Base-by-base conservation (phyloP, 2,797 vertebrate species). In the Gila robusta region DNA sequence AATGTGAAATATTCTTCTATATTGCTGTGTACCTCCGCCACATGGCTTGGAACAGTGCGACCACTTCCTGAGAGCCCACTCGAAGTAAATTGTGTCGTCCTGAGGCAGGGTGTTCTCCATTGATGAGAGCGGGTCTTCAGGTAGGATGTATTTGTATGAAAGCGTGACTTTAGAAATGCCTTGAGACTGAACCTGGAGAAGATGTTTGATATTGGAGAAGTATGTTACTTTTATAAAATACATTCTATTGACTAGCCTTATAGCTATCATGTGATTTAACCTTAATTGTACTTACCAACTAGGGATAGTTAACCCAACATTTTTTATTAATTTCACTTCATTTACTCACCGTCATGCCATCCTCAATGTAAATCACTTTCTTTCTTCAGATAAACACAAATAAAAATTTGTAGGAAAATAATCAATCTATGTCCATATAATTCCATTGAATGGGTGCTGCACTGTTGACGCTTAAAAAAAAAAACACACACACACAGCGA, bases 1-100 rank as follows among this genome's bases (percentile, higher is more conserved):
- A 37, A 37, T 47, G 21, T 54, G 19, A 21, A 21, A 76, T 8
- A 5, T 78, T 78, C 2, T 17, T 59, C 37, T 62, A 47, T 69
- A 67, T 35, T 81, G 19, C 10, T 28, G 64, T 81, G 79, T 88
- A 99, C 98, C 98, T 98, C 97, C 97, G 71, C 98, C 98, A 2
- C 98, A 99, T 49, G 96, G 96, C 89, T 96, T 98, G 88, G 98
- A 98, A 90, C 98, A 99, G 62, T 96, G 96, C 0, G 98, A 97
- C 98, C 98, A 99, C 88, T 96, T 99, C 94, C 98, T 99, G 90
- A 99, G 94, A 2, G 98, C 98, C 98, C 98, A 99, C 88, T 99
- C 97, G 0, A 97, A 97, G 19, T 95, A 95, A 0, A 96, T 91
- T 10, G 94, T 87, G 0, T 97, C 97, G 88, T 99, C 97, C 86